phyloP scores from a whole-genome alignment of 1,140 invertebrate species.

The Drosophila tsacasi region DNA sequence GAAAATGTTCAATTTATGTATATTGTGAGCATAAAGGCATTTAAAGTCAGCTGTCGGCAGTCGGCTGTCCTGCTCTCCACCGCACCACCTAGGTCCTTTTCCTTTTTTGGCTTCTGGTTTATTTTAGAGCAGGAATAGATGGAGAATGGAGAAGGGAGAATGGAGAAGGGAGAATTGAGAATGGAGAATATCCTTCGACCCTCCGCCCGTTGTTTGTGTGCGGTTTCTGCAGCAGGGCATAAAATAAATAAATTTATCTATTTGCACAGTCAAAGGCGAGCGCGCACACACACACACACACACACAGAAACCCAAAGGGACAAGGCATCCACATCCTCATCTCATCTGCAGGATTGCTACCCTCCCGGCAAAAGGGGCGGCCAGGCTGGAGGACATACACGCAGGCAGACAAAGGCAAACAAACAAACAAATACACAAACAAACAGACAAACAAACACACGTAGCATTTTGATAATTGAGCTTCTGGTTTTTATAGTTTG shows the following conservation, averaged over 20 bases:
- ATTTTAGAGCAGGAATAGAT: constrained; percentile 40
- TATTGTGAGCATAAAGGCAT: constrained; percentile 65
- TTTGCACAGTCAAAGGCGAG: constrained; percentile 78
- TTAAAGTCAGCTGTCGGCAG: constrained; percentile 55
- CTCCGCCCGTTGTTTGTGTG: constrained; percentile 40
- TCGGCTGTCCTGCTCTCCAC: neutral
- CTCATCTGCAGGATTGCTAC: constrained; percentile 1
- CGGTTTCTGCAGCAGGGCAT: constrained; percentile 63
- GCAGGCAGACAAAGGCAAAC: constrained; percentile 36
- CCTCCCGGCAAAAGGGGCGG: constrained; percentile 16
- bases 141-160: constrained; percentile 18
- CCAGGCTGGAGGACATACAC: constrained; percentile 19
- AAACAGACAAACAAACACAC: constrained; percentile 60
- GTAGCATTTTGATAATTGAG: constrained; percentile 81
- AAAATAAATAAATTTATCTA: constrained; percentile 83
- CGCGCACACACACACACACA: constrained; percentile 64
- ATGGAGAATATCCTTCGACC: constrained; percentile 17
- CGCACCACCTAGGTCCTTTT: neutral
- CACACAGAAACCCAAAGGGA: constrained; percentile 57
- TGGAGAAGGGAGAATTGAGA: constrained; percentile 21
- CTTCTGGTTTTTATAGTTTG: constrained; percentile 80
- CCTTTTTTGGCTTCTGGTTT: constrained; percentile 21
- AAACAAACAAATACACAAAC: neutral
- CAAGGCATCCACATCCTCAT: constrained; percentile 36
- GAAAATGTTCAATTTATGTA: constrained; percentile 67